Evolutionary conservation across 2,113 vertebrate genomes (phyloP).

Genomic region (Dryoscopus gambensis): DNA sequence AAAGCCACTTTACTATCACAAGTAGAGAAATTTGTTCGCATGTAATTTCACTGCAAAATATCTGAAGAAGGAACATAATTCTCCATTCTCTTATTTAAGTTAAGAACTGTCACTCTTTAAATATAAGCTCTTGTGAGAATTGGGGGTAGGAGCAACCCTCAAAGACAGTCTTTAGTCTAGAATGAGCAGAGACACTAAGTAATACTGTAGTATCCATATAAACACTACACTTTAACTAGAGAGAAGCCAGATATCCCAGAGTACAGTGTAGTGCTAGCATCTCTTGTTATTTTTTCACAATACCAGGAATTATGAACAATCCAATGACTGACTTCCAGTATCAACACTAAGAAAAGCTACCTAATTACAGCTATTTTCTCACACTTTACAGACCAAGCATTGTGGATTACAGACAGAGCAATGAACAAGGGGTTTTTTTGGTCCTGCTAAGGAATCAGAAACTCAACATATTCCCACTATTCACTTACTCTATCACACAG

Average conservation of each 20-base stretch:
- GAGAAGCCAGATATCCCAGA: not conserved
- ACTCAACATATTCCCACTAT: not conserved
- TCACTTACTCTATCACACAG: not conserved
- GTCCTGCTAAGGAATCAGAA: not conserved
- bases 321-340: not conserved
- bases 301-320: not conserved
- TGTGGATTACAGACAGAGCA: not conserved
- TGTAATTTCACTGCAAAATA: not conserved
- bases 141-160: not conserved
- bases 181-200: not conserved
- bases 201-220: not conserved
- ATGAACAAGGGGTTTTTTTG: not conserved
- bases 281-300: not conserved
- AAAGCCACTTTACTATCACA: not conserved
- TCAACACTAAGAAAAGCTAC: not conserved
- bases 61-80: not conserved
- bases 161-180: not conserved
- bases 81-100: not conserved
- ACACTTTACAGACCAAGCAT: not conserved
- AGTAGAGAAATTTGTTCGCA: not conserved
- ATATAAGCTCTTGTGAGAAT: not conserved
- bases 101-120: not conserved
- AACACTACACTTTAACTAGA: not conserved
- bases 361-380: not conserved
- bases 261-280: not conserved